Evolutionary conservation across 2,113 vertebrate genomes (phyloP), one percentile per base, ranked within the genome.

Genomic region (Tenrec ecaudatus): DNA sequence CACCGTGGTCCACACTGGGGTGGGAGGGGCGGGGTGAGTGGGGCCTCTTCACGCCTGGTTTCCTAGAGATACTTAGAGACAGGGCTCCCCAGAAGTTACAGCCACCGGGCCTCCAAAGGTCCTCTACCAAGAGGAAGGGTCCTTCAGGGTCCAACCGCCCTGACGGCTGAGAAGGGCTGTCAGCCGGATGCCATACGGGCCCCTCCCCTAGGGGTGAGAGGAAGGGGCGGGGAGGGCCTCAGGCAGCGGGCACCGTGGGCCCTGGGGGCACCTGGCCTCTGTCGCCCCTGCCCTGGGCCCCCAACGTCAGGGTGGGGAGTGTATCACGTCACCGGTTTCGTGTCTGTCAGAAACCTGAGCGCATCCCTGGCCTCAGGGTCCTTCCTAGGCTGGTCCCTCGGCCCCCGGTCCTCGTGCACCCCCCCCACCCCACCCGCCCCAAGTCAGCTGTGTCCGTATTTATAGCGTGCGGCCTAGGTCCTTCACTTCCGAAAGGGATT

Each of bases 361-460:
- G 5, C 6, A 1, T 89, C 36, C 23, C 64, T 7, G 75, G 62
- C 7, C 79, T 82, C 83, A 19, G 57, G 29, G 76, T 53, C 43
- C 8, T 9, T 6, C 31, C 68, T 1, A 71, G 33, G 12, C 8
- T 38, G 88, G 17, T 69, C 29, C 73, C 68, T 25, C 31, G 2
- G 3, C 57, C 43, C 7, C 31, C 10, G 83, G 38, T 68, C 82
- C 66, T 64, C 38, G 12, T 25, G 64, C 47, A 62, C 22, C 68
- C 75, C 71, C 57, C 17, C 36, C 6, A 14, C 60, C 58, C 58
- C 58, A 5, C 58, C 58, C 15, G 20, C 58, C 25, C 57, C 25
- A 29, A 36, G 85, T 80, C 95, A 96, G 95, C 96, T 97, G 95
- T 80, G 88, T n/a, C 90, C 29, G 23, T 93, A 96, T 96, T 96